Percentiles rank a stretch among this genome's conserved stretches.
Evolutionary conservation across 2,888 invertebrate genomes (phyloP).

Genomic region (Andrena bicolor): DNA sequence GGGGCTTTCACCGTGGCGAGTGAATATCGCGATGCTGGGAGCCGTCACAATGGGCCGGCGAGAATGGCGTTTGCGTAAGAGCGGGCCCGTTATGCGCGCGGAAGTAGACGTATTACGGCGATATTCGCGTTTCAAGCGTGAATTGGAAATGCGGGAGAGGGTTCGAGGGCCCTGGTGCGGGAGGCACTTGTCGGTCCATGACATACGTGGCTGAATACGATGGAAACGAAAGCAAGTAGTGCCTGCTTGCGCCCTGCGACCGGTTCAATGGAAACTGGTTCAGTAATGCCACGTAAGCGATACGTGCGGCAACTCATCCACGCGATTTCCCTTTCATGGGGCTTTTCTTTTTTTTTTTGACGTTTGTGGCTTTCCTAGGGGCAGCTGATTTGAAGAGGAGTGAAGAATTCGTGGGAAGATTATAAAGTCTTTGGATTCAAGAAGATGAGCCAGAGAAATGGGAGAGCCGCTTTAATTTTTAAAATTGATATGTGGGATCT

Average conservation of each 20-base stretch:
- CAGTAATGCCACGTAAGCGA: conserved; percentile 4
- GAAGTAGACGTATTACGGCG: conserved; percentile 58
- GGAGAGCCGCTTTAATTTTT: too few species aligned
- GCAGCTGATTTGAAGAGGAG: too few species aligned
- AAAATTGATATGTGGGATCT: neutral
- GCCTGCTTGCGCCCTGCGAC: neutral
- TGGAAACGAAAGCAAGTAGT: neutral
- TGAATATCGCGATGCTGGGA: conserved; percentile 36
- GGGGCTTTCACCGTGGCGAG: conserved; percentile 30
- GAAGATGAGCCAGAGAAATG: too few species aligned
- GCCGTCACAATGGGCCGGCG: conserved; percentile 19
- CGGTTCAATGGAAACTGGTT: conserved; percentile 15
- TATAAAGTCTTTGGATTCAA: too few species aligned
- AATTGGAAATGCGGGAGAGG: conserved; percentile 45
- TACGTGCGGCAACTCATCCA: too few species aligned
- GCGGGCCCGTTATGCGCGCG: conserved; percentile 30
- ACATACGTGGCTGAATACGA: neutral
- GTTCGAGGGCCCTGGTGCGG: conserved; percentile 27
- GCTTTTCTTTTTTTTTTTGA: too few species aligned
- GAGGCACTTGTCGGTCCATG: conserved; percentile 16
- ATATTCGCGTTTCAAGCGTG: conserved; percentile 40
- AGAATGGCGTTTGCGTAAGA: conserved; percentile 51
- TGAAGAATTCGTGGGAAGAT: too few species aligned
- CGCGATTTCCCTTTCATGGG: too few species aligned
- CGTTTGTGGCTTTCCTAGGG: too few species aligned